A percentile compares a stretch with the other conserved stretches of the same genome.
phyloP scores from a whole-genome alignment of 2,888 invertebrate species.

The Mellilla xanthometata region DNA sequence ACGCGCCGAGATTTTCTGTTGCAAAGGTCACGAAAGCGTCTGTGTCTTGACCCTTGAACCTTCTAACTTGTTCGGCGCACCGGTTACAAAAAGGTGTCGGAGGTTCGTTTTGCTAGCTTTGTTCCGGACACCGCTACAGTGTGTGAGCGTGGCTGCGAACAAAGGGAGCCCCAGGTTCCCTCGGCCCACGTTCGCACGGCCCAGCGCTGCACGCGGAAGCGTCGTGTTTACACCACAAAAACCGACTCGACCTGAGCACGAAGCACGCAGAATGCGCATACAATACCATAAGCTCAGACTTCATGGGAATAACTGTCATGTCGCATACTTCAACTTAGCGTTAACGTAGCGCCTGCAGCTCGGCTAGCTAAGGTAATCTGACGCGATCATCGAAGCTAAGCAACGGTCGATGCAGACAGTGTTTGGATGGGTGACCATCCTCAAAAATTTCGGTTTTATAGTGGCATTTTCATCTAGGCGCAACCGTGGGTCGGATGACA shows the following conservation, averaged over 20 bases:
- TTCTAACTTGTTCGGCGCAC: conserved; percentile 7
- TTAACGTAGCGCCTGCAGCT: no score
- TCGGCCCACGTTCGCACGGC: conserved; percentile 71
- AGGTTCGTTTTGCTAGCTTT: conserved; percentile 25
- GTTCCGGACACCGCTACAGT: conserved; percentile 34
- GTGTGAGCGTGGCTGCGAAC: conserved; percentile 53
- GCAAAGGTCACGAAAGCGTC: no score
- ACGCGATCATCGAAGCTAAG: no score
- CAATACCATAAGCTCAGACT: conserved; percentile 48
- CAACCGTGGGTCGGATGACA: no score
- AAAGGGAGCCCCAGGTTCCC: conserved; percentile 67
- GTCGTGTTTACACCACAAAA: conserved; percentile 64
- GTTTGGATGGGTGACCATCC: no score
- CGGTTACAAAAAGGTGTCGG: conserved; percentile 26
- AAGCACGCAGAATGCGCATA: conserved; percentile 50
- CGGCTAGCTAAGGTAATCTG: no score
- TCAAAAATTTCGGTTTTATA: no score
- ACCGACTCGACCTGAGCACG: conserved; percentile 50
- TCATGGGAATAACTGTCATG: conserved; percentile 47
- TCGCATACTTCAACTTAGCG: conserved; percentile 17
- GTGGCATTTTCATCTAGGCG: no score
- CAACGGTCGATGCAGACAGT: no score
- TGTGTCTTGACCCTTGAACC: no score
- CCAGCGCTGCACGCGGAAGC: conserved; percentile 60
- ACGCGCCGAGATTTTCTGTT: no score